These are phyloP conservation scores for Diachrysia chrysitis DNA, from an alignment of 2,888 invertebrate species.

Conservation along the genomic window DNA sequence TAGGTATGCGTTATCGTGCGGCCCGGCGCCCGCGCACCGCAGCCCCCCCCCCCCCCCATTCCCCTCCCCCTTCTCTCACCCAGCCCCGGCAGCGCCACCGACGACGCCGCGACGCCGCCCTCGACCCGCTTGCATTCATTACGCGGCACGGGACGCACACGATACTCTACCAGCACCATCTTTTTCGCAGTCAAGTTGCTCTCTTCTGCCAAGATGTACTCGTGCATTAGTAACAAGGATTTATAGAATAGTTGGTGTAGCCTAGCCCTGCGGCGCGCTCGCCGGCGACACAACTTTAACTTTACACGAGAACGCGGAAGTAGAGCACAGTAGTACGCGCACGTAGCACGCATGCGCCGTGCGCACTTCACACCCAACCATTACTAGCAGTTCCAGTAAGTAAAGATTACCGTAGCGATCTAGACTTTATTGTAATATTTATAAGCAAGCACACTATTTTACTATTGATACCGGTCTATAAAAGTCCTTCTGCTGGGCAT, in stretches of 20 bases:
- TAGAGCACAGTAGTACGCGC: constrained; percentile 25
- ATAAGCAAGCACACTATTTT: too few relatives aligned
- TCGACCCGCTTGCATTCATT: constrained; percentile 76
- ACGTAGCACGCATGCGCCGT: constrained; percentile 12
- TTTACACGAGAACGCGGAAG: constrained; percentile 55
- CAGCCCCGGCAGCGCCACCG: constrained; percentile 18
- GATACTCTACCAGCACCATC: neutral
- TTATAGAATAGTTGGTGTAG: neutral
- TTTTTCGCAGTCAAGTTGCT: neutral
- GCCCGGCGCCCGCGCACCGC: constrained; percentile 40
- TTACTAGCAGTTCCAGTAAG: neutral
- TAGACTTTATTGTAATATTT: too few relatives aligned
- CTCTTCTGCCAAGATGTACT: neutral
- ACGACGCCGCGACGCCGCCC: constrained; percentile 56
- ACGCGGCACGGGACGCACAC: constrained; percentile 23
- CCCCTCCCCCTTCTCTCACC: neutral
- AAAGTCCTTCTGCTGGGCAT: too few relatives aligned
- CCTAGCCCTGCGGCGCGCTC: neutral
- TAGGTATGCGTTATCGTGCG: constrained; percentile 73
- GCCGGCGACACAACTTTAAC: constrained; percentile 24
- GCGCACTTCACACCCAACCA: neutral
- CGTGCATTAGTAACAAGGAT: neutral
- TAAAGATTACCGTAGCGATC: too few relatives aligned
- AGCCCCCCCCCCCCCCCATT: constrained; percentile 22
- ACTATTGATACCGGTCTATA: too few relatives aligned